Evolutionary conservation across 2,797 vertebrate genomes (phyloP).

Genomic region (Octomys mimax): DNA sequence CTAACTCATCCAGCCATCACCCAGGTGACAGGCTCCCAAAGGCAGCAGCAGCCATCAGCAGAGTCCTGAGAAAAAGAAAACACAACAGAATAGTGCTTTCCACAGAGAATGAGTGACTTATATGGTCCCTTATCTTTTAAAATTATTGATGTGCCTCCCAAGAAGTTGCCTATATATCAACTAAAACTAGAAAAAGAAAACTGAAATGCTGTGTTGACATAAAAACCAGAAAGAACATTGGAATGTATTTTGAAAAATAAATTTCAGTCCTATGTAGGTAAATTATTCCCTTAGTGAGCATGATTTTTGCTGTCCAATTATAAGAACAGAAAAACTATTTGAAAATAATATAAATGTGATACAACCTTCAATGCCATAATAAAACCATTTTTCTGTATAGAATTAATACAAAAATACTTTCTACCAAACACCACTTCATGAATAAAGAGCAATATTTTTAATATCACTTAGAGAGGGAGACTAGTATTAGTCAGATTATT

Average conservation of each 20-base stretch:
- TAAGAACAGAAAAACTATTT: not conserved
- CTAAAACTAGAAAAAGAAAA: conserved; percentile 4
- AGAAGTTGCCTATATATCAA: not conserved
- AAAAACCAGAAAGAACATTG: not conserved
- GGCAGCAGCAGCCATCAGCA: not conserved
- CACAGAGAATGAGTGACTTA: not conserved
- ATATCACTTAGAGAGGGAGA: not conserved
- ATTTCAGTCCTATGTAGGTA: not conserved
- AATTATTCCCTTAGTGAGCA: not conserved
- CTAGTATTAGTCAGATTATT: not conserved
- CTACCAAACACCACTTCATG: not conserved
- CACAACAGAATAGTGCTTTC: not conserved
- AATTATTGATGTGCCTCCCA: not conserved
- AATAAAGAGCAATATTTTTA: not conserved
- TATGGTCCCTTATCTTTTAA: not conserved
- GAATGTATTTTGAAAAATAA: conserved; percentile 16
- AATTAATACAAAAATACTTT: conserved; percentile 34
- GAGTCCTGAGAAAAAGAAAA: not conserved
- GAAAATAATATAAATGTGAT: conserved; percentile 7
- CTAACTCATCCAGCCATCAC: not conserved
- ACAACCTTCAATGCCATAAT: not conserved
- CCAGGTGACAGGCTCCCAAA: not conserved
- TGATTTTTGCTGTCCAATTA: not conserved
- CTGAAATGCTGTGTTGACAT: not conserved
- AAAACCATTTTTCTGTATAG: not conserved